Base-by-base conservation (phyloP, 2,797 vertebrate genomes). In the Silurus aristotelis region DNA sequence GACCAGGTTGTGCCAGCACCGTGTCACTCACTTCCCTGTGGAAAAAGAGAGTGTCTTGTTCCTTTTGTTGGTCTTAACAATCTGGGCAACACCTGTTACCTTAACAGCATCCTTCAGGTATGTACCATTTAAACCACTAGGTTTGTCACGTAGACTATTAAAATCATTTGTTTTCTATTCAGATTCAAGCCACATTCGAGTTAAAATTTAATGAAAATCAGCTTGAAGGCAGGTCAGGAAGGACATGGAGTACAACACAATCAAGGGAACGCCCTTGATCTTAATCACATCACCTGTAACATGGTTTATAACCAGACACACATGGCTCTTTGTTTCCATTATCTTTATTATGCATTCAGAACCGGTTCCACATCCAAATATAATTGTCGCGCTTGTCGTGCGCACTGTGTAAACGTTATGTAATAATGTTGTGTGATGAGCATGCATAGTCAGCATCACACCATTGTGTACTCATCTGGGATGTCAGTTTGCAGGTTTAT, bases 81-180 rank as follows among this genome's bases (percentile, higher is more conserved):
- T 88, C 94, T 99, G 38, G 98, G 98, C 76, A 99, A 99, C 93
- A 99, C 98, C 78, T 99, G 98, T 90, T 99, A 99, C 90, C 93
- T 99, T 87, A 99, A 99, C 94, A 99, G 98, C n/a, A 92, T 99
- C 78, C 95, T 99, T 90, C 98, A 99, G 97, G 98, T 98, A 92
- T 25, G 43, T 70, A 70, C 2, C 20, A 56, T 67, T 38, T n/a
- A 7, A 78, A 78, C n/a, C 60, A 31, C 8, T 7, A 15, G 6
- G 27, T 61, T 61, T 78, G 31, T 61, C 10, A 61, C 19, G 20
- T 61, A 14, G 25, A 38, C 15, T 76, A 31, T 52, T 48, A 48
- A n/a, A 72, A 19, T 20, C 5, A 17, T 25, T 68, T 5, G 55
- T 5, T 58, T 31, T 10, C 27, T 46, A 10, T 20, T 78, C 22